A percentile compares a stretch with the other conserved stretches of the same genome.
Conservation (phyloP, 2,888 invertebrate species). For the Emmelina monodactyla region DNA sequence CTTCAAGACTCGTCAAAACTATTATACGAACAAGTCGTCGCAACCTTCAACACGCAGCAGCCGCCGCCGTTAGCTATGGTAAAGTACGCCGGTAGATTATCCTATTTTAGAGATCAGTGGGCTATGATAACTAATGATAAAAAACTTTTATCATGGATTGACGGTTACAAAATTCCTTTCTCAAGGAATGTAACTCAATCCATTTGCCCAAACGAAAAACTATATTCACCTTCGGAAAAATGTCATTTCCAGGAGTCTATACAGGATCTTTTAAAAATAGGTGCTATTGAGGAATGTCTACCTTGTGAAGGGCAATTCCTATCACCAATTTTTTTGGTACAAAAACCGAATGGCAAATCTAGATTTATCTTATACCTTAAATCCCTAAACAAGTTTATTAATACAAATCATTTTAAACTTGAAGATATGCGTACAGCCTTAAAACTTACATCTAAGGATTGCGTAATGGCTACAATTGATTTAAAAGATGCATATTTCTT, state of each 20-base stretch:
- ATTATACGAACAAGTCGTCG: too few relatives aligned
- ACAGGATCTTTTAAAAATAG: too few relatives aligned
- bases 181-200: not conserved
- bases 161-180: constrained; percentile 1
- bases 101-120: not conserved
- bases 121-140: not conserved
- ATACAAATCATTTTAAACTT: constrained; percentile 3
- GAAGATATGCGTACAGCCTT: too few relatives aligned
- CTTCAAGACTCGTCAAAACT: too few relatives aligned
- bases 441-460: too few relatives aligned
- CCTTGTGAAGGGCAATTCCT: constrained; percentile 1
- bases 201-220: too few relatives aligned
- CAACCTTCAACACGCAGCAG: too few relatives aligned
- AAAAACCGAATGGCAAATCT: constrained; percentile 1
- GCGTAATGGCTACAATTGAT: constrained; percentile 2
- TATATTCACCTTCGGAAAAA: too few relatives aligned
- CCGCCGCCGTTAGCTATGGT: too few relatives aligned
- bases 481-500: constrained; percentile 5
- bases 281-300: not conserved
- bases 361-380: constrained; percentile 4
- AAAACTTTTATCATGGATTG: constrained; percentile 1
- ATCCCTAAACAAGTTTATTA: constrained; percentile 2
- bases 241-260: too few relatives aligned
- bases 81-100: constrained; percentile 1
- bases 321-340: constrained; percentile 1